phyloP scores from a whole-genome alignment of 2,888 invertebrate genomes.

The Leucophenga montana region DNA sequence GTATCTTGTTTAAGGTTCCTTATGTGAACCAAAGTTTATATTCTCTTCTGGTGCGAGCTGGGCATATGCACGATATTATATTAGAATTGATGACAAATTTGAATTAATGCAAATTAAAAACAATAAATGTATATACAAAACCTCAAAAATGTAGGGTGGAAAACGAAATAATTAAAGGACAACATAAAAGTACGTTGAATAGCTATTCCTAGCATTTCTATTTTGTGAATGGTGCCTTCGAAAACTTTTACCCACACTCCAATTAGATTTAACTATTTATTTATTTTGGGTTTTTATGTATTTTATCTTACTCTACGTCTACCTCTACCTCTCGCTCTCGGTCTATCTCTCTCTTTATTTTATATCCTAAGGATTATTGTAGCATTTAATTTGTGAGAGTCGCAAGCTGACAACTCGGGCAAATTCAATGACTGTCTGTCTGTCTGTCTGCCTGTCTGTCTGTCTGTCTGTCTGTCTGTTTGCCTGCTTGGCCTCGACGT shows the following conservation, averaged over 20 bases:
- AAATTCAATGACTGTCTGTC: constrained; percentile 27
- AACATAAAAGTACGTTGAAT: neutral
- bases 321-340: neutral
- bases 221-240: neutral
- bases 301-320: too few relatives aligned
- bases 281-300: neutral
- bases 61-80: too few relatives aligned
- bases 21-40: too few relatives aligned
- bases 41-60: too few relatives aligned
- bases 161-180: too few relatives aligned
- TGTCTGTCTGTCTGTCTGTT: constrained; percentile 57
- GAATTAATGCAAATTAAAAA: too few relatives aligned
- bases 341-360: neutral
- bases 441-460: constrained; percentile 24
- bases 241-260: constrained; percentile 8
- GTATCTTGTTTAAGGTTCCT: too few relatives aligned
- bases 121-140: too few relatives aligned
- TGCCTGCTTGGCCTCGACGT: constrained; percentile 34
- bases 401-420: constrained; percentile 39
- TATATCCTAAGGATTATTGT: constrained; percentile 55
- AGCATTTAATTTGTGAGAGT: constrained; percentile 61
- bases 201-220: neutral
- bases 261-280: constrained; percentile 7
- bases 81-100: too few relatives aligned
- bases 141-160: too few relatives aligned